Conservation (phyloP, 2,888 invertebrate species). For the Colletes collaris region DNA sequence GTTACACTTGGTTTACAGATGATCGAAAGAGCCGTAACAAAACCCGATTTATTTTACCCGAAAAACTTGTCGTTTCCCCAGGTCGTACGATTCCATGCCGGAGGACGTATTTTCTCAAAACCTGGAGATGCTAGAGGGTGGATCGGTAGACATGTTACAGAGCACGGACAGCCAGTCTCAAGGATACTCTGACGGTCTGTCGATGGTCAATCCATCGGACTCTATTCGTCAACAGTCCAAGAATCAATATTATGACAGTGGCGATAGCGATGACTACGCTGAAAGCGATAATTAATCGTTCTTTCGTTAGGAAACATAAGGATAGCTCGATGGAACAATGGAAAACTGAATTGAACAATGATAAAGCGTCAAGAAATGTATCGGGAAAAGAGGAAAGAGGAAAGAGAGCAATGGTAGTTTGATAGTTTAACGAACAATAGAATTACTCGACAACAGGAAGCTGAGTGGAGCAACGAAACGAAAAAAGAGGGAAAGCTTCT, state of each 20-base stretch:
- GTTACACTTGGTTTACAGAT: not conserved
- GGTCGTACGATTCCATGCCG: constrained; percentile 74
- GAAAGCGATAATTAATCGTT: constrained; percentile 79
- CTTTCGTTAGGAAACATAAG: not conserved
- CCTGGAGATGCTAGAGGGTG: constrained; percentile 85
- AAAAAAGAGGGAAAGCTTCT: not conserved
- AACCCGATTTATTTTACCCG: too few species aligned
- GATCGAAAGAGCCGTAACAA: not conserved
- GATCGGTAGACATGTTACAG: constrained; percentile 68
- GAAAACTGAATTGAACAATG: not conserved
- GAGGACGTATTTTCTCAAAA: constrained; percentile 89
- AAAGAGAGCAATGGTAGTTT: constrained; percentile 1
- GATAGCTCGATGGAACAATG: too few species aligned
- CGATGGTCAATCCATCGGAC: constrained; percentile 24
- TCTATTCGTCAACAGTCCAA: constrained; percentile 63
- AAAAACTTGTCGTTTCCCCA: constrained; percentile 47
- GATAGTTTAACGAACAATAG: too few species aligned
- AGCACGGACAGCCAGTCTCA: constrained; percentile 42
- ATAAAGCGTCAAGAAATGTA: not conserved
- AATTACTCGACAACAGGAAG: not conserved
- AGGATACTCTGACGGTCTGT: constrained; percentile 43
- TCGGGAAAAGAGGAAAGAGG: not conserved
- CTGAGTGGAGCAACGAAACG: not conserved
- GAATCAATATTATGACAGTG: constrained; percentile 78
- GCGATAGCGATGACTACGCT: constrained; percentile 81